phyloP scores from a whole-genome alignment of 2,113 vertebrate genomes.

The Mustela lutreola region DNA sequence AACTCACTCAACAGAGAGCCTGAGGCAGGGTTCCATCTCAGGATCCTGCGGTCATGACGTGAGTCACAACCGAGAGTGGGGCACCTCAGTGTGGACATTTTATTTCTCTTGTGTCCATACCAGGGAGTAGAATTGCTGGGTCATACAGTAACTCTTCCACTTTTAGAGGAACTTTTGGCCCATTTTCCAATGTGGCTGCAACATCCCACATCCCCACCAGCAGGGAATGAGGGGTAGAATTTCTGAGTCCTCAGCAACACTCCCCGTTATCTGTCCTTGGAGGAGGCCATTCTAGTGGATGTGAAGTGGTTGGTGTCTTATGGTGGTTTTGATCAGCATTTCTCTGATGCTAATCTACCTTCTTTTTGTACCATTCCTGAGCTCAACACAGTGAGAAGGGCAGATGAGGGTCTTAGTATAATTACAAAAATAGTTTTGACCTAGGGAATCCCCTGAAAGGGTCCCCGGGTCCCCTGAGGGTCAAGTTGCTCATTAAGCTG shows the following conservation, averaged over 20 bases:
- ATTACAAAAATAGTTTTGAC: background rate
- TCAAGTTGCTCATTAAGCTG: too few species aligned
- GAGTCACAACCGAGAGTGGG: background rate
- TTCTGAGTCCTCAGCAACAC: background rate
- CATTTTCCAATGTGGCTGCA: background rate
- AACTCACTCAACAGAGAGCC: background rate
- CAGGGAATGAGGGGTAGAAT: fast-evolving
- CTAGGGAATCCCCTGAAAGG: background rate
- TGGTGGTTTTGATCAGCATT: background rate
- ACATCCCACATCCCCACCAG: background rate
- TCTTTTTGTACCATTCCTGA: background rate
- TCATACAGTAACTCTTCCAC: background rate
- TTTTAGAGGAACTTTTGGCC: background rate
- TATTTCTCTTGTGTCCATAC: background rate
- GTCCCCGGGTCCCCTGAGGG: background rate
- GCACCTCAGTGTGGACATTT: background rate
- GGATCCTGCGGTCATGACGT: background rate
- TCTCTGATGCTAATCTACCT: background rate
- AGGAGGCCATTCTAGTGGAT: background rate
- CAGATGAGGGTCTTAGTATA: background rate
- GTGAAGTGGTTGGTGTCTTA: background rate
- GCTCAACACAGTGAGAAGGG: background rate
- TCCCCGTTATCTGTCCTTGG: fast-evolving
- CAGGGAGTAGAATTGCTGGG: background rate
- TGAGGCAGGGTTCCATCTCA: background rate